These are phyloP conservation scores for Neosalanx taihuensis DNA, from an alignment of 2,797 vertebrate species.

Conservation along the genomic window DNA sequence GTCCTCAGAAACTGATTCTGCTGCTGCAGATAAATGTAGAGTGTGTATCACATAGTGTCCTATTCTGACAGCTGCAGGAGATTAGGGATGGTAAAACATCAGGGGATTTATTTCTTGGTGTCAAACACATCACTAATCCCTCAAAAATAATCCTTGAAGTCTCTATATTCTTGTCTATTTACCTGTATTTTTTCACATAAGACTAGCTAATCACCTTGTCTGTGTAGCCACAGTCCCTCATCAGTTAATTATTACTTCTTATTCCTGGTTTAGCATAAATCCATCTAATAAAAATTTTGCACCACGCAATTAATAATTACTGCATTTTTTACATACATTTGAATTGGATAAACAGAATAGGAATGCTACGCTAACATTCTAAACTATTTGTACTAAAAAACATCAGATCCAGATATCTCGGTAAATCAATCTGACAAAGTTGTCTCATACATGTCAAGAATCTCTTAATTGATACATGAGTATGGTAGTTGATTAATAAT, in stretches of 20 bases:
- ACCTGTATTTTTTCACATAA: too few relatives aligned
- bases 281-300: too few relatives aligned
- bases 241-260: too few relatives aligned
- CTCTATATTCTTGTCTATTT: too few relatives aligned
- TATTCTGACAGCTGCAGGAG: slow-evolving; percentile 64
- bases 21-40: slow-evolving; percentile 75
- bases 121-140: too few relatives aligned
- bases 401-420: background rate
- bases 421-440: slow-evolving; percentile 17
- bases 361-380: background rate
- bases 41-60: slow-evolving; percentile 64
- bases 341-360: background rate
- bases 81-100: slow-evolving; percentile 22
- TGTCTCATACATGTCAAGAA: slow-evolving; percentile 30
- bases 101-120: slow-evolving; percentile 15
- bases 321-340: background rate
- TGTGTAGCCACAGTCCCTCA: too few relatives aligned
- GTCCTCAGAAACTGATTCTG: slow-evolving; percentile 69
- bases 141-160: too few relatives aligned
- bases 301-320: background rate
- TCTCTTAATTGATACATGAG: slow-evolving; percentile 37
- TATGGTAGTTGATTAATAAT: slow-evolving; percentile 6
- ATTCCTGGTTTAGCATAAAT: too few relatives aligned
- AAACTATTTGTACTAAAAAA: slow-evolving; percentile 3
- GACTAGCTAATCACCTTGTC: too few relatives aligned